Evolutionary conservation across 2,797 vertebrate genomes (phyloP), one percentile per base, ranked within the genome.

Genomic region (Acestrorhynchus altus): DNA sequence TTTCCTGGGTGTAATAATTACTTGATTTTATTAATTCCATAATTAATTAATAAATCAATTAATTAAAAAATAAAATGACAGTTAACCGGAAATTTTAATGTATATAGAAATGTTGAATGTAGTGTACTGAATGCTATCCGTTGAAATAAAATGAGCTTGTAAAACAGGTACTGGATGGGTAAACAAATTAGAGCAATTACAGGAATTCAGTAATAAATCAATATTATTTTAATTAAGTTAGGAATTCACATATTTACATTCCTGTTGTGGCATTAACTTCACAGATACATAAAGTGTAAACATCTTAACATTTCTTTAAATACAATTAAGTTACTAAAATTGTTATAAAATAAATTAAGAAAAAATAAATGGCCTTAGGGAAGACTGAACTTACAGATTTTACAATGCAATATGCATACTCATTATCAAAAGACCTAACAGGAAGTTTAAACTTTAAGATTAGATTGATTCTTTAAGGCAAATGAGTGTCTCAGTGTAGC

Each of bases 221-320:
- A 40, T 49, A 65, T 72, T 39, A 28, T 16, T 65, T 57, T 73
- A 78, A 73, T 73, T 67, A 60, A 66, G 40, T 57, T 28, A 70
- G 8, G 0, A 5, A 31, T 54, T 28, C 15, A 61, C 16, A 51
- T 51, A 31, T 39, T 18, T 42, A 70, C 35, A 56, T 15, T 47
- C 26, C 18, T 8, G 18, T 60, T 69, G 31, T 35, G 39, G 49
- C 6, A 51, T 20, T 35, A 64, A 56, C 13, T 57, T 56, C 12
- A 12, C 47, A 68, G 31, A 35, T 24, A 54, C 40, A 78, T 67
- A 46, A 31, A 63, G 40, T 65, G 18, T 13, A 39, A 72, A 6
- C n/a, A n/a, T 5, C 8, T 2, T 35, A 49, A 57, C 2, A 20
- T 60, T 79, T 67, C 60, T 57, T n/a, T 49, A 35, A 78, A 49